Evolutionary conservation across 2,797 vertebrate species (phyloP), one percentile per base, ranked within the genome.

Genomic region (Selene dorsalis): DNA sequence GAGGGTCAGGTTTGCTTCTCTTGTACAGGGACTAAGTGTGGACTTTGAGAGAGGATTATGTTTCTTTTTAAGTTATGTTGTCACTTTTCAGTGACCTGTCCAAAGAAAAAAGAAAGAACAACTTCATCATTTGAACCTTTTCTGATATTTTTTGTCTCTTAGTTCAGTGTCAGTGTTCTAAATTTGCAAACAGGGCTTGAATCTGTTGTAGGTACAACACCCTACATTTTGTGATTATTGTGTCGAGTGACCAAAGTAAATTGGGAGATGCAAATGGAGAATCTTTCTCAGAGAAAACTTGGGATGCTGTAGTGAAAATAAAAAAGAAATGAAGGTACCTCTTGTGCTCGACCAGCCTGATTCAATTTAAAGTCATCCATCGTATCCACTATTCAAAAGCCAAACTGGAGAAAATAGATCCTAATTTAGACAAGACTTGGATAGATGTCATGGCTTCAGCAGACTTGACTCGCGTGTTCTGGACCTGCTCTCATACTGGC

Each of bases 1-100:
- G 45, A 73, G 55, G n/a, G 50, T 80, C 63, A 72, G 69, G 18
- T 53, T 0, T 22, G 48, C 20, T 38, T 20, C 75, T 69, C 50
- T 48, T n/a, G n/a, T n/a, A 10, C 12, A 55, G 16, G 60, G 30
- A 47, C 28, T 8, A 35, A 35, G 2, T 14, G 4, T 18, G 17
- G 7, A 18, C 26, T 48, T 8, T 56, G 9, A 28, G n/a, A 39
- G 6, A 52, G 47, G 17, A 39, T 18, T 4, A 17, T 60, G 7
- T 22, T 60, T 59, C 8, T 30, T 32, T 72, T 18, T 3, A 47
- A 30, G 6, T 45, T 17, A 22, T 63, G 17, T 80, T 6, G 65
- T 60, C 16, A 52, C 2, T 11, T 55, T 53, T 53, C 12, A 53
- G 8, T 50, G 20, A n/a, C 47, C 20, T n/a, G 47, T 50, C 8